These are phyloP conservation scores for Euwallacea similis DNA, from an alignment of 1,140 invertebrate genomes.

Conservation along the genomic window DNA sequence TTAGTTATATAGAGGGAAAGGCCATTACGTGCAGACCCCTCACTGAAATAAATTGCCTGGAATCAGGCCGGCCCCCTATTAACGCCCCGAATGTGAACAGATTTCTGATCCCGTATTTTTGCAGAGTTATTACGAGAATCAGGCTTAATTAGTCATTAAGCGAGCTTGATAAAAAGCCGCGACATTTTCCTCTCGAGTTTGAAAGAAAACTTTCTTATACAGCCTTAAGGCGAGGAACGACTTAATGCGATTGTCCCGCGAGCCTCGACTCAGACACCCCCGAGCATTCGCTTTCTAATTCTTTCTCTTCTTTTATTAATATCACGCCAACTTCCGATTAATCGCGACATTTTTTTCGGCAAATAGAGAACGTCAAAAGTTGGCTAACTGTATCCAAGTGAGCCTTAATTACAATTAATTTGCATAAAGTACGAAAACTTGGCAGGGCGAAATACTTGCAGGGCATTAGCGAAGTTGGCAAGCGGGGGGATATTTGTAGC, in stretches of 20 bases:
- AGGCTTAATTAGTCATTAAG: too few species aligned
- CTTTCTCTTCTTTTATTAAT: too few species aligned
- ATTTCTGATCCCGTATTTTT: slow-evolving; percentile 8
- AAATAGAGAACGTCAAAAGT: slow-evolving; percentile 24
- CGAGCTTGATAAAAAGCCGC: too few species aligned
- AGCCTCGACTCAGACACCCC: too few species aligned
- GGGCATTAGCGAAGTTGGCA: slow-evolving; percentile 12
- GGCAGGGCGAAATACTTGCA: slow-evolving; percentile 29
- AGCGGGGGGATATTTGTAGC: slow-evolving; percentile 18
- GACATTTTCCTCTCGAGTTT: too few species aligned
- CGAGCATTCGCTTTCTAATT: too few species aligned
- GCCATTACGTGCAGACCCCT: slow-evolving; percentile 27
- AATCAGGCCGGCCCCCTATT: slow-evolving; percentile 24
- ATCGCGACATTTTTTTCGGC: too few species aligned
- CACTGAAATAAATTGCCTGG: slow-evolving; percentile 27
- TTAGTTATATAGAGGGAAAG: slow-evolving; percentile 30
- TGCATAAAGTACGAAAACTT: slow-evolving; percentile 38
- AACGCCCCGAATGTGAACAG: slow-evolving; percentile 15
- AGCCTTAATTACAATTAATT: slow-evolving; percentile 38
- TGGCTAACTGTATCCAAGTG: slow-evolving; percentile 36
- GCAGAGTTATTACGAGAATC: too few species aligned
- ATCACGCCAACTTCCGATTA: too few species aligned
- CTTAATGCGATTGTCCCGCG: too few species aligned
- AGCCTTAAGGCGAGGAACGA: too few species aligned
- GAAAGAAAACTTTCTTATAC: too few species aligned